These are phyloP conservation scores for Lasioglossum calceatum DNA, from an alignment of 2,888 invertebrate genomes.

Conservation along the genomic window DNA sequence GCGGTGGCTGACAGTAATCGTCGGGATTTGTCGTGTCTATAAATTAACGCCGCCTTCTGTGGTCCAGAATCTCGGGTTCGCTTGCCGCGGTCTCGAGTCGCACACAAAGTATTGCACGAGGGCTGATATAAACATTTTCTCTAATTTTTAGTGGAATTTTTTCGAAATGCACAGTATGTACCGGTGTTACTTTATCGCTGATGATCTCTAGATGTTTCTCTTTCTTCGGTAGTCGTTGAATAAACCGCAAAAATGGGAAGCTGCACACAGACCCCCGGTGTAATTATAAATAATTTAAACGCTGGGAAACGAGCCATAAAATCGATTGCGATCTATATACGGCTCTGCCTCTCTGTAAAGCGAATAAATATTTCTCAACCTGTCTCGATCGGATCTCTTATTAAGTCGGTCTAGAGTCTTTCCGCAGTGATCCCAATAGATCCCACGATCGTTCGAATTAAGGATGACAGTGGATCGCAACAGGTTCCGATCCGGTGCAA, in stretches of 20 bases:
- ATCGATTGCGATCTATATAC: neutral
- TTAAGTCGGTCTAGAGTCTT: neutral
- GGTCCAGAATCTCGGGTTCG: neutral
- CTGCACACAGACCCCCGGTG: neutral
- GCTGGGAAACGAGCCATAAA: slow-evolving; percentile 2
- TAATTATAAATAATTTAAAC: slow-evolving; percentile 12
- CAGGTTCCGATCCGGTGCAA: slow-evolving; percentile 11
- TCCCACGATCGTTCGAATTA: slow-evolving; percentile 4
- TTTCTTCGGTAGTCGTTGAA: neutral
- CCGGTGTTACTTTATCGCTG: neutral
- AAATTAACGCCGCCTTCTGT: neutral
- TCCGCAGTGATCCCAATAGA: neutral
- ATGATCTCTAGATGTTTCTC: neutral
- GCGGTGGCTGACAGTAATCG: neutral
- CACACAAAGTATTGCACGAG: neutral
- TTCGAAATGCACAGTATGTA: neutral
- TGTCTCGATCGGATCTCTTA: slow-evolving; percentile 7
- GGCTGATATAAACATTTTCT: neutral
- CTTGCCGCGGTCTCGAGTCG: neutral
- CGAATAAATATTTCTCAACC: slow-evolving; percentile 9
- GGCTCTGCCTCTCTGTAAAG: neutral
- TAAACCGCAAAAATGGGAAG: neutral
- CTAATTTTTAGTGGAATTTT: neutral
- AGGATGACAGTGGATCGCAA: neutral
- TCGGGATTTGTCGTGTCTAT: neutral